Percentiles rank a stretch among this genome's conserved stretches.
phyloP scores from a whole-genome alignment of 53 echinoderm and acorn worm species.

The Hippasteria phrygiana region DNA sequence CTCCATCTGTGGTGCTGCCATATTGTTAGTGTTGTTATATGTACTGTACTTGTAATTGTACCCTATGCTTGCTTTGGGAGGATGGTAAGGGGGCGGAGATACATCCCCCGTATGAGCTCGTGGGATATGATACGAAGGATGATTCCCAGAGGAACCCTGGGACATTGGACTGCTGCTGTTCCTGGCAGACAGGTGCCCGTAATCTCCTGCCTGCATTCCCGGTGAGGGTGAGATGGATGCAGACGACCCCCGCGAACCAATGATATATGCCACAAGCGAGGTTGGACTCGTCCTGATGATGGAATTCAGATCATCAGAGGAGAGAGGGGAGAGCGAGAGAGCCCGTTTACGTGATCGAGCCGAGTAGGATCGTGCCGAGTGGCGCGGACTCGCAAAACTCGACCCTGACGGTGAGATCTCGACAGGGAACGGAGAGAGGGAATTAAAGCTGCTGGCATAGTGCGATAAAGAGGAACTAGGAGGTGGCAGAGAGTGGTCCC shows the following conservation, averaged over 20 bases:
- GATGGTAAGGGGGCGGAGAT: constrained; percentile 77
- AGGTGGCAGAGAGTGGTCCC: constrained; percentile 89
- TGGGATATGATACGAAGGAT: constrained; percentile 64
- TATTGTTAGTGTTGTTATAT: constrained; percentile 64
- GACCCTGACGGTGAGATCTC: constrained; percentile 96
- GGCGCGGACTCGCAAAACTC: constrained; percentile 97
- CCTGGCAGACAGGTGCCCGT: constrained; percentile 92
- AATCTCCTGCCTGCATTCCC: constrained; percentile 87
- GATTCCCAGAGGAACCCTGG: constrained; percentile 61
- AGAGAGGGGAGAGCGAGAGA: constrained; percentile 90
- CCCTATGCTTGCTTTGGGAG: constrained; percentile 59
- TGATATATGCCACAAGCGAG: constrained; percentile 95
- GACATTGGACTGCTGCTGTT: constrained; percentile 84
- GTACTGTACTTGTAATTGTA: constrained; percentile 47
- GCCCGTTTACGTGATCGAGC: constrained; percentile 92
- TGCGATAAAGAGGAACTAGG: constrained; percentile 97
- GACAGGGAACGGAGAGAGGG: constrained; percentile 96
- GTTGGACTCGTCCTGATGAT: constrained; percentile 98
- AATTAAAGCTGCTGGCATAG: constrained; percentile 93
- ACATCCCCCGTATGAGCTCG: constrained; percentile 57
- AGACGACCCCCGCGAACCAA: constrained; percentile 91
- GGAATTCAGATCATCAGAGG: constrained; percentile 91
- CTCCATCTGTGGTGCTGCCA: constrained; percentile 71
- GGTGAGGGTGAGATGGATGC: constrained; percentile 91
- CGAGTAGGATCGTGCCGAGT: constrained; percentile 91